Evolutionary conservation across 1,140 invertebrate genomes (phyloP).

Genomic region (Drosophila sturtevanti): DNA sequence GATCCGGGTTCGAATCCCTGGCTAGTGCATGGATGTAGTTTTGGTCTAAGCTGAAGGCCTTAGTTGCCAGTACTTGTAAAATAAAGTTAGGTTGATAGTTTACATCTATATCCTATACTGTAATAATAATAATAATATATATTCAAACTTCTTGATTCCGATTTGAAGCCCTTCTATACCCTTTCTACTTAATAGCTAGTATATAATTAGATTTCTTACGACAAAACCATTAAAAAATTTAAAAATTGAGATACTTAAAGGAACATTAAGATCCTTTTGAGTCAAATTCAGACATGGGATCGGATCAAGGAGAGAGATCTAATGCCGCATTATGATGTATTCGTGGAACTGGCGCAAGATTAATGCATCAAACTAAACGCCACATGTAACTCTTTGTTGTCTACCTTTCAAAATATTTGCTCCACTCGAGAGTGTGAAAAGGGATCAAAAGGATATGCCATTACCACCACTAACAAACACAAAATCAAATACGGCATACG

Average conservation of each 20-base stretch:
- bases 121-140: too few relatives aligned
- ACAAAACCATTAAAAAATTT: background rate
- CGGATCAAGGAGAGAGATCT: background rate
- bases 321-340: constrained; percentile 26
- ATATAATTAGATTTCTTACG: background rate
- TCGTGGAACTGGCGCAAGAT: constrained; percentile 56
- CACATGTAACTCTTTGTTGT: constrained; percentile 34
- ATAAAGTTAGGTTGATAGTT: too few relatives aligned
- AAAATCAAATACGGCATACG: constrained; percentile 31
- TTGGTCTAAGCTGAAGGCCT: too few relatives aligned
- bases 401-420: constrained; percentile 61
- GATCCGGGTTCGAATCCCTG: too few relatives aligned
- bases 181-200: too few relatives aligned
- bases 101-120: too few relatives aligned
- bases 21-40: too few relatives aligned
- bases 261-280: too few relatives aligned
- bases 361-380: constrained; percentile 11
- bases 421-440: constrained; percentile 26
- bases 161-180: too few relatives aligned
- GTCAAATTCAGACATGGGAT: background rate
- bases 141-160: too few relatives aligned
- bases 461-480: constrained; percentile 7
- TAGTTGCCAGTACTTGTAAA: too few relatives aligned
- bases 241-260: too few relatives aligned
- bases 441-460: constrained; percentile 26